phyloP scores from a whole-genome alignment of 2,113 vertebrate genomes.

The Apaloderma vittatum region DNA sequence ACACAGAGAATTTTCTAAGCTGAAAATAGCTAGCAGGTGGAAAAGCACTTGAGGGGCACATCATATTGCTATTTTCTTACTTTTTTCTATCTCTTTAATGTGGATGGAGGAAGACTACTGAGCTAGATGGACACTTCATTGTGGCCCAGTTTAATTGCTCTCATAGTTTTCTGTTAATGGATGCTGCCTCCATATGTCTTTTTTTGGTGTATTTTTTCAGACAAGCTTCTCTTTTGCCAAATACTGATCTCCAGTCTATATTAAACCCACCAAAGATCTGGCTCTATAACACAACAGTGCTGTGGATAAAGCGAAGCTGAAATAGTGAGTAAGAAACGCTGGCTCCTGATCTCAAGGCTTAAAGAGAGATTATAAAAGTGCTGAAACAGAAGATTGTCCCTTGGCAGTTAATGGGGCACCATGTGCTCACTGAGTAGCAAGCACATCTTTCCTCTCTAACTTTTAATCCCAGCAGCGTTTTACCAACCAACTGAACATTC shows the following conservation, averaged over 20 bases:
- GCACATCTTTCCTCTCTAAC: background rate
- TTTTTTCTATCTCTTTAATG: background rate
- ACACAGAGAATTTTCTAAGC: background rate
- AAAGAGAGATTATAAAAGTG: background rate
- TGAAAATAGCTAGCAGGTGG: conserved; percentile 7
- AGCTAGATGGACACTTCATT: background rate
- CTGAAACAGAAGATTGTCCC: background rate
- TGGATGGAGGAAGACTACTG: background rate
- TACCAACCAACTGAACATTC: background rate
- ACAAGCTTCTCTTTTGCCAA: background rate
- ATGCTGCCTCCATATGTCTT: background rate
- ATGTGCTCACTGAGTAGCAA: background rate
- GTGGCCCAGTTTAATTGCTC: background rate
- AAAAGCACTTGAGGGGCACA: background rate
- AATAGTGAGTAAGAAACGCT: background rate
- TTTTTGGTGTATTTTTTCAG: background rate
- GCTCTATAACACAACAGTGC: background rate
- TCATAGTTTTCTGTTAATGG: background rate
- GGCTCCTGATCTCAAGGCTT: background rate
- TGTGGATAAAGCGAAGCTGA: background rate
- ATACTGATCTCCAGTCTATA: background rate
- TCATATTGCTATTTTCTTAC: background rate
- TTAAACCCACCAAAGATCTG: background rate
- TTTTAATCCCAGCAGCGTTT: background rate
- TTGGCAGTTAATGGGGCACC: background rate